These are phyloP conservation scores for Hyles vespertilio DNA, from an alignment of 1,140 invertebrate genomes.

Conservation along the genomic window DNA sequence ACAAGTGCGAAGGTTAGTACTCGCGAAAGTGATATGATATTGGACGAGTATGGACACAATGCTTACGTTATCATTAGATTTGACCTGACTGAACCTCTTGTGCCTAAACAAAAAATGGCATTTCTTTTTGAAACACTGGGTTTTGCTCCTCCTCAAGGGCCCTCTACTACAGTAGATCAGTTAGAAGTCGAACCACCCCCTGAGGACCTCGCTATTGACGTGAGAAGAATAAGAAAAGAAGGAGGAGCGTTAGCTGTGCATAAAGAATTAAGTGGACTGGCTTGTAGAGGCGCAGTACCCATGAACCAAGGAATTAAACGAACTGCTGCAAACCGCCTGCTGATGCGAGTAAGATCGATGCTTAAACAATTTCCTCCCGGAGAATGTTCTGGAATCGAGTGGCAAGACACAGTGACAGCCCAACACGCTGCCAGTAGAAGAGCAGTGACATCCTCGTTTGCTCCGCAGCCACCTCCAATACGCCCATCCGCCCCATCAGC, in stretches of 20 bases:
- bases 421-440: conserved; percentile 57
- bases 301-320: conserved; percentile 59
- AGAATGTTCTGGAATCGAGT: conserved; percentile 43
- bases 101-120: conserved; percentile 44
- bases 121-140: conserved; percentile 47
- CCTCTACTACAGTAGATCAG: conserved; percentile 25
- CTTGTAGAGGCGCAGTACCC: conserved; percentile 39
- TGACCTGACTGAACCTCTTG: conserved; percentile 49
- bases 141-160: conserved; percentile 33
- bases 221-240: conserved; percentile 47
- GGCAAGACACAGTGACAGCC: conserved; percentile 51
- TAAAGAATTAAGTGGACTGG: conserved; percentile 48
- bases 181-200: conserved; percentile 29
- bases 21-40: conserved; percentile 40
- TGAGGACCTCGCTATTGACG: conserved; percentile 45
- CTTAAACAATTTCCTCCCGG: conserved; percentile 53
- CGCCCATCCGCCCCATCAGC: conserved; percentile 27
- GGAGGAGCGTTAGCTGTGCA: conserved; percentile 57
- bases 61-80: conserved; percentile 51
- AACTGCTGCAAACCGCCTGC: conserved; percentile 55
- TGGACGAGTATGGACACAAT: conserved; percentile 45
- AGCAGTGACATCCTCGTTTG: conserved; percentile 61
- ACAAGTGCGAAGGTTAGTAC: conserved; percentile 48
- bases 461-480: conserved; percentile 42
- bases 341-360: conserved; percentile 48